Base-by-base conservation (phyloP, 2,888 invertebrate genomes). In the Nemotelus nigrinus region DNA sequence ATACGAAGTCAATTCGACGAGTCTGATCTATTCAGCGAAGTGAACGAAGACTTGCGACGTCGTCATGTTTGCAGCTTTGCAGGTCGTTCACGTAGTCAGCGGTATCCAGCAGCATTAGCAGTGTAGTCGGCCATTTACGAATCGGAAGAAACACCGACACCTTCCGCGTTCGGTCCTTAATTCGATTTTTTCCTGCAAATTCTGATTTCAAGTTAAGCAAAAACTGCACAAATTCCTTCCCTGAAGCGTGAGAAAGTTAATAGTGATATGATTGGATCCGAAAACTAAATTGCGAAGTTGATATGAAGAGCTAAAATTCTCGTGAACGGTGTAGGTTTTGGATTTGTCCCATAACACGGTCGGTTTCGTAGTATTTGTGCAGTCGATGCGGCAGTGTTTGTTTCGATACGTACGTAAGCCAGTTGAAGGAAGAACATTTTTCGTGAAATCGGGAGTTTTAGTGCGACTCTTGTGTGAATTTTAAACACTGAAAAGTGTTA, bases 61-160 rank as follows among this genome's bases (percentile, higher is more conserved):
- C 25, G 25, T 25, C 25, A 25, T 25, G 25, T 25, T 25, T 25
- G 25, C 25, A 25, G 25, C 25, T 25, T 25, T 25, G 25, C 25
- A 25, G 25, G 25, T 58, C 10, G 25, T 58, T 58, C 58, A 5
- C 58, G 58, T 25, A 58, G 10, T 58, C 58, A 58, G 7, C 25
- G 25, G 25, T 25, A 25, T 25, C 25, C 25, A 25, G 25, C 25
- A 25, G 25, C 25, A 25, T 25, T 25, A 25, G 25, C 25, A 25
- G 25, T 25, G 58, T 58, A 58, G 58, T 58, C 58, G 58, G 58
- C 58, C 58, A 58, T 58, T 58, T 58, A 25, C 58, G 1, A 58
- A 25, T 53, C 58, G 25, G 1, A n/a, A 25, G 25, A 58, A 58
- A 25, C 58, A 58, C 58, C 58, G 58, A 58, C 58, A 58, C 58